Base-by-base conservation (phyloP, 1,140 invertebrate genomes). In the Parasteatoda tepidariorum region DNA sequence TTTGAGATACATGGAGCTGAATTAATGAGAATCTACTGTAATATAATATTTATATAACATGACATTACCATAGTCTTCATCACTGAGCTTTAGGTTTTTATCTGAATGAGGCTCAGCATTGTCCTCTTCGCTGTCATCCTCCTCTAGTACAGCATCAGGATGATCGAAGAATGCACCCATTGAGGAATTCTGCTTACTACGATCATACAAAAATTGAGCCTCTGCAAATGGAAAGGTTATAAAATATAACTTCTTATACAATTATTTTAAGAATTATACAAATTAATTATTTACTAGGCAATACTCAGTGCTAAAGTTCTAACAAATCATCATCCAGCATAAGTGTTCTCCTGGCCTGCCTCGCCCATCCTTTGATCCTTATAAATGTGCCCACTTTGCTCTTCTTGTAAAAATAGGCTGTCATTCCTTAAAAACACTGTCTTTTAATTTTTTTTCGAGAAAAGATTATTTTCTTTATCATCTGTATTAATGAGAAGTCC, bases 171-270 rank as follows among this genome's bases (percentile, higher is more conserved):
- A 95, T 0, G 92, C 91, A 33, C 93, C 92, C 86, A 95, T 93
- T 85, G 75, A 57, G 5, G 92, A 92, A 85, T 93, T 92, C 87
- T 92, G 91, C 13, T 81, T 74, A 89, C 87, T 92, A 48, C 96
- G 91, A 88, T 97, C 95, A 88, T 94, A 98, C 86, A 97, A 92
- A 90, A 95, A 98, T 87, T 95, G 93, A 66, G 90, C 90, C 83
- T 88, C 89, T 89, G 81, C 30, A 87, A 84, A 76, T 73, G 22
- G 7, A 26, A 68, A 38, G 41, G 13, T n/a, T n/a, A n/a, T 18
- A 26, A 68, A 68, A 38, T 24, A 22, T 13, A 9, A 26, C 85
- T 61, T 38, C 62, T 28, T 83, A 86, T n/a, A 84, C 31, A 48
- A 57, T 34, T 79, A 84, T 9, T 48, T 48, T 18, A 48, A 48